Base-by-base conservation (phyloP, 2,888 invertebrate genomes). In the Himalopsyche kuldschensis region DNA sequence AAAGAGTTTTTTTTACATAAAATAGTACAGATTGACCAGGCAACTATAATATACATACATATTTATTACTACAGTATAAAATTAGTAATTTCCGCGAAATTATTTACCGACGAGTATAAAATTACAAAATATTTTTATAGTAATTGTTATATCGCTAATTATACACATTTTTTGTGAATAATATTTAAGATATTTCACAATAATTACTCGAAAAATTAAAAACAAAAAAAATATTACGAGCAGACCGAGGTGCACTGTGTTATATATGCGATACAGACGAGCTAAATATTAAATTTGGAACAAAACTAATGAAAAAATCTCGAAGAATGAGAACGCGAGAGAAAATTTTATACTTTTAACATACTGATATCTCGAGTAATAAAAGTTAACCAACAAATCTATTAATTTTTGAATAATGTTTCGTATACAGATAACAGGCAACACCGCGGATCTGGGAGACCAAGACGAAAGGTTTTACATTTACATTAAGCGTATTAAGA, bases 401-500 rank as follows among this genome's bases (percentile, higher is more conserved):
- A 32, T 32, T 4, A 5, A 6, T 32, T 32, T 32, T 32, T 5
- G 4, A 32, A 32, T 1, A 32, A 63, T 24, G 30, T 69, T 10
- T 69, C 69, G 69, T 30, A 8, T 63, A 6, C 2, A 41, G 15
- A 41, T 41, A 69, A 69, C 20, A 30, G 30, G 27, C 27, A 27
- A 27, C 69, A 11, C 69, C 69, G 1, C 69, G 69, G 27, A 27
- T 20, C 30, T 69, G 69, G 69, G 69, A 69, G 69, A 69, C 27
- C 69, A 69, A 69, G 69, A 69, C 69, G 69, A 69, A 69, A 69
- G 69, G 27, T 69, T 69, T 27, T 27, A 69, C 69, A 69, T 69
- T 69, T 69, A 69, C 69, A 69, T 69, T 69, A 69, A 69, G 69
- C 69, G 69, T 69, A 69, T 69, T 69, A 69, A 69, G 30, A 81